Evolutionary conservation across 2,113 vertebrate species (phyloP), one percentile per base, ranked within the genome.

Genomic region (Scopus umbretta): DNA sequence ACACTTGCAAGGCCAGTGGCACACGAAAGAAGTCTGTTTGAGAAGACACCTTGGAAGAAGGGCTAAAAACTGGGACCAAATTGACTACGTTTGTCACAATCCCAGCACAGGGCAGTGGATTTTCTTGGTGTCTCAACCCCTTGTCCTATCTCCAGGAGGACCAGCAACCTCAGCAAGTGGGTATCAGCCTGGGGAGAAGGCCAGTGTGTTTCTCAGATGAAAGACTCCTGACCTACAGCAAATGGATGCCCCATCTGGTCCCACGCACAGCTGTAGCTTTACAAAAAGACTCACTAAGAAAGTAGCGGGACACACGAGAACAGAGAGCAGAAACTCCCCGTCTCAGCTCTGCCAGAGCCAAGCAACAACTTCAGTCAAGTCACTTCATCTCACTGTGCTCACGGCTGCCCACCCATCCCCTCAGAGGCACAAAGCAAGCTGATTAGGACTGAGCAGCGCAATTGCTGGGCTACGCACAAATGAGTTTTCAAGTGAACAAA

Each of bases 401-500:
- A 63, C 17, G 65, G 15, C n/a, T 91, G 70, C 42, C 49, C 61
- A 58, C 36, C 29, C 83, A 30, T 36, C 5, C 17, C 40, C 76
- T 45, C 70, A 8, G 70, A 19, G 26, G 52, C 76, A 91, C 61
- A 87, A 87, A 83, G 52, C 88, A 74, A 52, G 58, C 45, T 65
- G 73, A 86, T 72, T 19, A 82, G 65, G 42, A 45, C 32, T 0
- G 12, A 85, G 73, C 36, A 91, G 45, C 1, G 0, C 3, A 0
- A 84, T 26, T 66, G 71, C 53, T 1, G 2, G 63, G 74, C 59
- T 86, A 66, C 4, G 9, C 61, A 71, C 52, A 67, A 82, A 58
- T 80, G 78, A 95, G 32, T 85, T 92, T 90, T 68, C 58, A 92
- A 91, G 84, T 36, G 84, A 97, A 73, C 29, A 92, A 81, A 50